Conservation (phyloP, 2,888 invertebrate genomes). For the Nomada ferruginata region DNA sequence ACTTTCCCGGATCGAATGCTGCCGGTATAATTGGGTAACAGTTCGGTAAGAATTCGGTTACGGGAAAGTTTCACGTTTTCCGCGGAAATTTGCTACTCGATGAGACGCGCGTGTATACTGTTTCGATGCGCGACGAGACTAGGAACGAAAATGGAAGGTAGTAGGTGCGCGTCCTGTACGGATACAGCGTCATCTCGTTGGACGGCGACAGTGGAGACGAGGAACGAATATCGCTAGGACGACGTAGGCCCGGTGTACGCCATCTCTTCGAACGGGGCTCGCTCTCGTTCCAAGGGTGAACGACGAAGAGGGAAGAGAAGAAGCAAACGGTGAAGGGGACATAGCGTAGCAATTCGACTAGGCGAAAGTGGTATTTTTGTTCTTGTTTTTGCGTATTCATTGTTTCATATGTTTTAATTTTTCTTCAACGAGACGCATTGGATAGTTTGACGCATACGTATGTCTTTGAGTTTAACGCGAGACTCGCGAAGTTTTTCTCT, state of each 20-base stretch:
- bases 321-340: constrained; percentile 34
- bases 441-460: constrained; percentile 57
- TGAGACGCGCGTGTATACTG: background rate
- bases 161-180: background rate
- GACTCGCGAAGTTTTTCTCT: constrained; percentile 48
- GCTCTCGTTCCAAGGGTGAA: constrained; percentile 7
- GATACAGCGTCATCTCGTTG: background rate
- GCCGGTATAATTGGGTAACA: background rate
- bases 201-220: background rate
- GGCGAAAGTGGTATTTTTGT: constrained; percentile 67
- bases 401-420: constrained; percentile 71
- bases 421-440: constrained; percentile 57
- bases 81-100: background rate
- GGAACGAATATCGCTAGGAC: constrained; percentile 10
- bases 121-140: background rate
- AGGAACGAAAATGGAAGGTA: background rate
- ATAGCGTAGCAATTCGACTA: constrained; percentile 51
- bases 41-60: constrained; percentile 1
- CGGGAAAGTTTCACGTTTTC: background rate
- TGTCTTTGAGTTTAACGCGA: constrained; percentile 66
- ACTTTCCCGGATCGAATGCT: background rate
- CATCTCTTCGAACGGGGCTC: background rate
- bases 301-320: constrained; percentile 14
- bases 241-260: constrained; percentile 11
- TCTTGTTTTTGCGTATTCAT: constrained; percentile 69